These are phyloP conservation scores for Myocastor coypus DNA, from an alignment of 2,113 vertebrate species.

Conservation along the genomic window DNA sequence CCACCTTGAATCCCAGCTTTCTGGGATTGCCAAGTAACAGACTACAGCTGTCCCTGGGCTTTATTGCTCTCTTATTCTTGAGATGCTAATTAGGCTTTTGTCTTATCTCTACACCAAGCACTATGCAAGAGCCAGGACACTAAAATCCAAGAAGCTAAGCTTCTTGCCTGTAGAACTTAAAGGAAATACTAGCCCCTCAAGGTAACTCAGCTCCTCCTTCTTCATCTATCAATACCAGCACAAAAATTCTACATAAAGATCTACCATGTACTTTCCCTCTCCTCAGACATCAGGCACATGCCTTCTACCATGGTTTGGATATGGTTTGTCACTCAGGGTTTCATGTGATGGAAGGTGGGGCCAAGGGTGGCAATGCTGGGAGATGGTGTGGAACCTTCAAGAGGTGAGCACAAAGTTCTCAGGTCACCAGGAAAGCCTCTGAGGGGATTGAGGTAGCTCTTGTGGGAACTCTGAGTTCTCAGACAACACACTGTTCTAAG, in stretches of 20 bases:
- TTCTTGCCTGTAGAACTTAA: not conserved
- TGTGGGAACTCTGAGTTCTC: not conserved
- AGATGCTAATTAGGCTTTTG: no score
- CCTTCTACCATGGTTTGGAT: not conserved
- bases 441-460: not conserved
- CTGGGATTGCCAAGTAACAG: no score
- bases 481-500: no score
- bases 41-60: no score
- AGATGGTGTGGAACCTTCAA: not conserved
- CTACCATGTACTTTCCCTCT: not conserved
- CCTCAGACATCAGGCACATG: no score
- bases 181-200: accelerated
- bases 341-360: not conserved
- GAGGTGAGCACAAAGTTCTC: not conserved
- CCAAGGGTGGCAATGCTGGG: not conserved
- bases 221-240: not conserved
- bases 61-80: no score
- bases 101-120: no score
- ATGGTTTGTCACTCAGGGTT: no score
- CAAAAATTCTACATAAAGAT: not conserved
- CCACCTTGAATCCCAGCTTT: no score
- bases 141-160: not conserved
- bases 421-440: not conserved
- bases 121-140: not conserved
- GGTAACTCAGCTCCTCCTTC: not conserved